Evolutionary conservation across 1,140 invertebrate species (phyloP).

Genomic region (Acromyrmex echinatior): DNA sequence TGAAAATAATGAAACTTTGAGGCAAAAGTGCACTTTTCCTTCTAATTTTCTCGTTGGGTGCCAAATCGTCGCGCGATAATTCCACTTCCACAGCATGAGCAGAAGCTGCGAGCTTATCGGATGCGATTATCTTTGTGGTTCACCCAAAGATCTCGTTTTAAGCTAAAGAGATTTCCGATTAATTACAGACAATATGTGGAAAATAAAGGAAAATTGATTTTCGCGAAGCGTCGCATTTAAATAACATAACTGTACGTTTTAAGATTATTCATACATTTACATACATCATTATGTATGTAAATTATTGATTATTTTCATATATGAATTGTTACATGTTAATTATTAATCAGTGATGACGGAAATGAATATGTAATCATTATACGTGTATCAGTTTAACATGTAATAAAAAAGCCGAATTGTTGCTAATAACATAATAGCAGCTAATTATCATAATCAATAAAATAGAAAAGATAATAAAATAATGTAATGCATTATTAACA

Average conservation of each 20-base stretch:
- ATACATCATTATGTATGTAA: slow-evolving; percentile 25
- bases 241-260: slow-evolving; percentile 25
- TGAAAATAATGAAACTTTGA: slow-evolving; percentile 45
- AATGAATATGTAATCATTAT: slow-evolving; percentile 50
- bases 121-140: slow-evolving; percentile 45
- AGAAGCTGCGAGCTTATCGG: slow-evolving; percentile 46
- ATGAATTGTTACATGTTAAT: slow-evolving; percentile 41
- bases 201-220: slow-evolving; percentile 35
- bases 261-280: slow-evolving; percentile 20
- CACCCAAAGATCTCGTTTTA: slow-evolving; percentile 31
- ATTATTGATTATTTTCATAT: slow-evolving; percentile 41
- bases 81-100: slow-evolving; percentile 54
- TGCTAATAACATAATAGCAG: slow-evolving; percentile 35
- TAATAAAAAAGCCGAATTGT: slow-evolving; percentile 36
- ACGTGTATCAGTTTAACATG: slow-evolving; percentile 24
- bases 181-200: slow-evolving; percentile 26
- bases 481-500: slow-evolving; percentile 32
- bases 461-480: slow-evolving; percentile 40
- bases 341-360: slow-evolving; percentile 45
- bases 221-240: neutral
- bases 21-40: slow-evolving; percentile 50
- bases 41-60: slow-evolving; percentile 69
- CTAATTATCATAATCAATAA: slow-evolving; percentile 39
- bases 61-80: slow-evolving; percentile 66
- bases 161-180: slow-evolving; percentile 33